A percentile compares a stretch with the other conserved stretches of the same genome.
phyloP scores from a whole-genome alignment of 2,113 vertebrate genomes.

The Charina bottae region DNA sequence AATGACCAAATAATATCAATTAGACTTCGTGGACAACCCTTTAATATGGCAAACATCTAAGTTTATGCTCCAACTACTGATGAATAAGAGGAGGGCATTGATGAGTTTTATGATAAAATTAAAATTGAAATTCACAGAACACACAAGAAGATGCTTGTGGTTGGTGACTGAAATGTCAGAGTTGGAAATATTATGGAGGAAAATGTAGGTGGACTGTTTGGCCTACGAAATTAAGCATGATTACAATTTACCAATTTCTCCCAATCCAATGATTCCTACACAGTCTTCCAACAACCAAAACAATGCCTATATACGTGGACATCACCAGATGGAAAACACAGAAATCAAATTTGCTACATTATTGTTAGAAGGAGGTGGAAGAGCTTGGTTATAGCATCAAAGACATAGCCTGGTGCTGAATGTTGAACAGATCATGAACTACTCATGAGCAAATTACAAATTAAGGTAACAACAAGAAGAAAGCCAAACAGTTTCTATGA shows the following conservation, averaged over 20 bases:
- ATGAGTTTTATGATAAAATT: neutral
- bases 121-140: neutral
- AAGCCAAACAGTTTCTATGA: neutral
- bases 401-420: neutral
- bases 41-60: neutral
- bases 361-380: neutral
- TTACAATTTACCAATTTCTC: neutral
- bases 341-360: neutral
- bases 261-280: neutral
- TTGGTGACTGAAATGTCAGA: neutral
- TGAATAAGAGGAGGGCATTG: neutral
- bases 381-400: neutral
- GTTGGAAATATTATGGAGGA: neutral
- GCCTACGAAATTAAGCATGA: neutral
- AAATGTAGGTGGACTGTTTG: neutral
- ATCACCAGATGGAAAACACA: neutral
- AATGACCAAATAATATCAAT: no score
- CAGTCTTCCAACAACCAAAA: neutral
- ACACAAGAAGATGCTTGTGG: neutral
- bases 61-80: neutral
- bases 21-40: no score
- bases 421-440: neutral
- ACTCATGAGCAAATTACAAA: neutral
- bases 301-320: neutral
- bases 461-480: neutral